Percentiles rank a stretch among this genome's conserved stretches.
Conservation (phyloP, 1,140 invertebrate genomes). For the Physella acuta region DNA sequence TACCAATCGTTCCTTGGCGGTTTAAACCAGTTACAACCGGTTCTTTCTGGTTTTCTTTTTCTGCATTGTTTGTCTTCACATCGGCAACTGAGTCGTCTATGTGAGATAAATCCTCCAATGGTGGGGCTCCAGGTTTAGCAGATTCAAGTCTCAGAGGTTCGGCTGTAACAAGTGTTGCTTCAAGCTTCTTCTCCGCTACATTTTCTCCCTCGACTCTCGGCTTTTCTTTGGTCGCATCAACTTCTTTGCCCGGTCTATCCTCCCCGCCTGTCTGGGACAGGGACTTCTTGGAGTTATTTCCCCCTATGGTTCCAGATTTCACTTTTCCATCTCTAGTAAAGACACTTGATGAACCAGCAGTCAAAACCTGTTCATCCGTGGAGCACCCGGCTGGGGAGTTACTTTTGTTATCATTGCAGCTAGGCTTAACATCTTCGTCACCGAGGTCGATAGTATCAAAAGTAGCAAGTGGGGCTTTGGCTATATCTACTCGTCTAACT, state of each 20-base stretch:
- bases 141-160: neutral
- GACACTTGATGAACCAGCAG: neutral
- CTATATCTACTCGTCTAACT: constrained; percentile 19
- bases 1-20: constrained; percentile 16
- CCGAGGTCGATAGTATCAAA: constrained; percentile 55
- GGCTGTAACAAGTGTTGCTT: neutral
- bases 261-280: constrained; percentile 26
- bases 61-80: neutral
- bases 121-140: neutral
- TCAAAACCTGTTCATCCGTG: neutral
- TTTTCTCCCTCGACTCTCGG: neutral
- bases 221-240: constrained; percentile 1
- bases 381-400: neutral
- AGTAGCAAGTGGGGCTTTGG: constrained; percentile 48
- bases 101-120: neutral
- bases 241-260: neutral
- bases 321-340: constrained; percentile 27
- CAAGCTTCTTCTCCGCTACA: neutral
- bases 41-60: neutral
- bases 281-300: constrained; percentile 21
- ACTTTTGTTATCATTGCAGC: neutral
- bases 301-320: constrained; percentile 27
- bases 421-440: constrained; percentile 26
- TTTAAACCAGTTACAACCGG: neutral
- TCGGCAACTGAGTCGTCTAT: neutral